A percentile compares a stretch with the other conserved stretches of the same genome.
Conservation (phyloP, 2,888 invertebrate genomes). For the Seira sanloemensis region DNA sequence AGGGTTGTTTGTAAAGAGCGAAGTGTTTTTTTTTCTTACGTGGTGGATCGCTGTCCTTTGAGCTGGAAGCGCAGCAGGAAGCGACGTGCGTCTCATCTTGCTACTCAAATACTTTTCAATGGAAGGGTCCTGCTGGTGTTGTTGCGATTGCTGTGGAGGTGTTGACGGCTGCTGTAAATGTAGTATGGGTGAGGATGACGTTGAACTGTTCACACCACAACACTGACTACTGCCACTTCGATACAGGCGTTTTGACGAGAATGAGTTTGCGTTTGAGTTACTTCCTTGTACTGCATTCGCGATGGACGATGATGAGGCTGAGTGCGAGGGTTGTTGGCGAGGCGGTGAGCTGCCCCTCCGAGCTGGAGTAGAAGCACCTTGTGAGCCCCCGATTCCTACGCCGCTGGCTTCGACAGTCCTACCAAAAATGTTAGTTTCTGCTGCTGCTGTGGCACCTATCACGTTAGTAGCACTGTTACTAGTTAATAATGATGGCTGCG, state of each 20-base stretch:
- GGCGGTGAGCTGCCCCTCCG: constrained; percentile 11
- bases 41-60: constrained; percentile 68
- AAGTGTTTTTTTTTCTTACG: constrained; percentile 60
- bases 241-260: constrained; percentile 53
- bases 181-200: constrained; percentile 55
- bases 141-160: constrained; percentile 15
- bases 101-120: constrained; percentile 59
- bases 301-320: constrained; percentile 21
- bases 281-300: constrained; percentile 15
- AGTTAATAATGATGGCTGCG: too few relatives aligned
- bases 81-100: constrained; percentile 73
- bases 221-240: constrained; percentile 62
- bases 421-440: not conserved
- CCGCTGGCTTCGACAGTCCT: not conserved
- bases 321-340: constrained; percentile 8
- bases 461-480: not conserved
- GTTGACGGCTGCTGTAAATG: constrained; percentile 19
- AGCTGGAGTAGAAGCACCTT: not conserved
- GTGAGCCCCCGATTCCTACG: not conserved
- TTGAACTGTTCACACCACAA: constrained; percentile 60
- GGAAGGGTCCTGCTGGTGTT: constrained; percentile 36
- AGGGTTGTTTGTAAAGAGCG: constrained; percentile 17
- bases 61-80: constrained; percentile 72
- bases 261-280: not conserved
- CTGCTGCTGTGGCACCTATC: not conserved